Evolutionary conservation across 2,113 vertebrate genomes (phyloP).

Genomic region (Hoplias malabaricus): DNA sequence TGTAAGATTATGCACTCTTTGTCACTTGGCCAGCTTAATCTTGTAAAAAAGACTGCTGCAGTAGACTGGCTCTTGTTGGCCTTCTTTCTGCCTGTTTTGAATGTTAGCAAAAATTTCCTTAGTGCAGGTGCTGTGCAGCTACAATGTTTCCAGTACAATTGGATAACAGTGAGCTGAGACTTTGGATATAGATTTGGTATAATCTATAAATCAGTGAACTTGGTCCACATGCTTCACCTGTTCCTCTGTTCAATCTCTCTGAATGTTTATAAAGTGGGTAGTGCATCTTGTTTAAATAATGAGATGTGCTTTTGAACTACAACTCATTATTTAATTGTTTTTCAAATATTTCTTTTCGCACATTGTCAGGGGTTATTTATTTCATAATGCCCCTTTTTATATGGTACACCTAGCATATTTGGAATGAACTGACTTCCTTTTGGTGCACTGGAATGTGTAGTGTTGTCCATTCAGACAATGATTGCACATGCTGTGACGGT

Average conservation of each 20-base stretch:
- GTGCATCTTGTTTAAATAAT: not conserved
- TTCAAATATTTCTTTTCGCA: not conserved
- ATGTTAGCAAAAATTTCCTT: constrained; percentile 22
- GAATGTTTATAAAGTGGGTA: not conserved
- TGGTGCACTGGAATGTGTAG: not conserved
- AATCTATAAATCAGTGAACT: constrained; percentile 53
- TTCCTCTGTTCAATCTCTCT: not conserved
- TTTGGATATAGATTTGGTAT: no score
- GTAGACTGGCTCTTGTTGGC: constrained; percentile 18
- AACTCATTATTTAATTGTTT: not conserved
- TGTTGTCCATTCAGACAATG: no score
- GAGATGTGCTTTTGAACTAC: not conserved
- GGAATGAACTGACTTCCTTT: not conserved
- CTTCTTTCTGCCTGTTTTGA: constrained; percentile 20
- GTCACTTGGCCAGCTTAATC: constrained; percentile 14
- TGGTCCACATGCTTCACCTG: constrained; percentile 17
- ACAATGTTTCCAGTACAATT: constrained; percentile 31
- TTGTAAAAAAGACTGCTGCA: constrained; percentile 17
- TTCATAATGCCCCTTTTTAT: not conserved
- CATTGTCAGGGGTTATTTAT: not conserved
- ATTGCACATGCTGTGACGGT: not conserved
- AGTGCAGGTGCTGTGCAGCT: constrained; percentile 21
- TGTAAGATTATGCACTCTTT: constrained; percentile 19
- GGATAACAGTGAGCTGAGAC: constrained; percentile 46
- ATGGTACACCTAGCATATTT: not conserved